Base-by-base conservation (phyloP, 2,888 invertebrate genomes). In the Oscheius sp. region DNA sequence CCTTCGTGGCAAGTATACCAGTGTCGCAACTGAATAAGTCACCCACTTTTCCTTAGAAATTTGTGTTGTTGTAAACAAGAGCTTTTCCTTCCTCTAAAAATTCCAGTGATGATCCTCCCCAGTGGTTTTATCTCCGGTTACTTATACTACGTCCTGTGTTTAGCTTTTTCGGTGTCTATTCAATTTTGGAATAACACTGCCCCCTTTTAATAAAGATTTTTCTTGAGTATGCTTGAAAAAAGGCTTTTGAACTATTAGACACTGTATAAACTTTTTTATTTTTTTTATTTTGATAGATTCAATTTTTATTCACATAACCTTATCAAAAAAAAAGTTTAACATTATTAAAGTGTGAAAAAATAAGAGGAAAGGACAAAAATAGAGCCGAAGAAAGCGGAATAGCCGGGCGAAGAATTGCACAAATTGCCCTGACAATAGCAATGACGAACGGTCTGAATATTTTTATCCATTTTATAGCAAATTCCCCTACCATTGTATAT, bases 21-120 rank as follows among this genome's bases (percentile, higher is more conserved):
- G 59, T 17, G 67, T 67, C 17, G 33, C 67, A 20, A 24, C 45
- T 20, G 64, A 64, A 24, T 62, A n/a, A 64, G 38, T 14, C 38
- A 14, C 51, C 20, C 17, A 12, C 6, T 20, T 20, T 30, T 51
- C 5, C 14, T 28, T 20, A 32, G 54, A 32, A 36, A 22, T 54
- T 32, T 22, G 14, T 54, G n/a, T 54, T 30, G 2, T 32, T 50
- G 50, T 50, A 50, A 50, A 32, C 22, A 54, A 17, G 54, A 54
- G 54, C 54, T 54, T 54, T 20, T 33, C 54, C 32, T 28, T 24
- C 54, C 36, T 33, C 17, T 54, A 36, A 20, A n/a, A 24, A 17
- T 47, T 32, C 54, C 54, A 33, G 54, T 54, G 54, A 54, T 33
- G 54, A 54, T 54, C 54, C 54, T 54, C 51, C 30, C 51, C 28